A percentile compares a stretch with the other conserved stretches of the same genome.
These are phyloP conservation scores for Silurus lanzhouensis DNA, from an alignment of 2,797 vertebrate species.

Conservation along the genomic window DNA sequence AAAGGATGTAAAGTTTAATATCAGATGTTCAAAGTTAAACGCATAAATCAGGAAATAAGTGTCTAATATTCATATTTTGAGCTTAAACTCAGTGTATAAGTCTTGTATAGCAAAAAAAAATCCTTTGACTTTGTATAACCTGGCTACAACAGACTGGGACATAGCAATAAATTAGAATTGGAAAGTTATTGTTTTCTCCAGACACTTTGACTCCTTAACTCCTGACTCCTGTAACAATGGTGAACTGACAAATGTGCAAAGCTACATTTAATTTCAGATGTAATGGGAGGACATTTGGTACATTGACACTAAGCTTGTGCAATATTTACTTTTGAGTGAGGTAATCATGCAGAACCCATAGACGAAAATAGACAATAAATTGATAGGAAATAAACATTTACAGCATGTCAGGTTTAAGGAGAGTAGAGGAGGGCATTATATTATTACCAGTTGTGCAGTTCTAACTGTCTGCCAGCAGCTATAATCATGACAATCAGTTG, in stretches of 20 bases:
- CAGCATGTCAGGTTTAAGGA: neutral
- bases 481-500: neutral
- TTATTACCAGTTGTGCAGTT: neutral
- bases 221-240: neutral
- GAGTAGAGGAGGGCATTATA: neutral
- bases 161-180: too few relatives aligned
- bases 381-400: neutral
- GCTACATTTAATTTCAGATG: neutral
- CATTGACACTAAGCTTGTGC: neutral
- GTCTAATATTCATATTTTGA: too few relatives aligned
- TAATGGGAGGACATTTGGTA: neutral
- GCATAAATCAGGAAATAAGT: too few relatives aligned
- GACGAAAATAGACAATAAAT: neutral
- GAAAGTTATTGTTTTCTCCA: neutral
- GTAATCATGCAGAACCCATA: neutral
- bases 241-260: neutral
- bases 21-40: too few relatives aligned
- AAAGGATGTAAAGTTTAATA: too few relatives aligned
- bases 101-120: too few relatives aligned
- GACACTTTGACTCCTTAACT: neutral
- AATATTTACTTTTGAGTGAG: neutral
- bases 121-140: too few relatives aligned
- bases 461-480: neutral
- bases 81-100: too few relatives aligned
- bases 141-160: too few relatives aligned